A percentile compares a stretch with the other conserved stretches of the same genome.
Evolutionary conservation across 2,888 invertebrate species (phyloP).

Genomic region (Rhamnusium bicolor): DNA sequence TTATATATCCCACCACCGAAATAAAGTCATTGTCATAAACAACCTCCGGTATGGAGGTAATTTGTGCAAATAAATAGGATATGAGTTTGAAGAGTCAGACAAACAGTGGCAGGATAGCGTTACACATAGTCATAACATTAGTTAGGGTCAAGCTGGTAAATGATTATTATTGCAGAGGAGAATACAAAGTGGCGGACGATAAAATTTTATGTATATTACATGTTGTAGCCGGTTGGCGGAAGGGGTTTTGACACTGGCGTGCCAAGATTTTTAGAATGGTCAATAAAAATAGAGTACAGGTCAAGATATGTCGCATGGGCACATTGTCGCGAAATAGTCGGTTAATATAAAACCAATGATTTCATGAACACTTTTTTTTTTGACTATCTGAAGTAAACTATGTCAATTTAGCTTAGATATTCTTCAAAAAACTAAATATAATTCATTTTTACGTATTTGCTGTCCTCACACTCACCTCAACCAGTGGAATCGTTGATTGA

Average conservation of each 20-base stretch:
- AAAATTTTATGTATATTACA: conserved; percentile 70
- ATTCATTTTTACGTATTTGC: too few relatives aligned
- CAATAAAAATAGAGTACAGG: background rate
- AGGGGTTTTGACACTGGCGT: conserved; percentile 26
- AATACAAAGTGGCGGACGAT: conserved; percentile 68
- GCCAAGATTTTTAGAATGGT: conserved; percentile 6
- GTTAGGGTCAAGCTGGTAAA: conserved; percentile 65
- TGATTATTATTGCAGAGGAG: conserved; percentile 66
- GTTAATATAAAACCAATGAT: too few relatives aligned
- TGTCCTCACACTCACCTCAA: too few relatives aligned
- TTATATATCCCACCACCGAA: conserved; percentile 21
- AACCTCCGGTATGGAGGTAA: conserved; percentile 19
- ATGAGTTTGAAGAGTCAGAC: conserved; percentile 33
- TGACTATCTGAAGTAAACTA: too few relatives aligned
- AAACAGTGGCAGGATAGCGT: conserved; percentile 31
- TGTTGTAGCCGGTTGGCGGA: conserved; percentile 54
- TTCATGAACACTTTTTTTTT: too few relatives aligned
- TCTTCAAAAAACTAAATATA: too few relatives aligned
- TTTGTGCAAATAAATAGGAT: conserved; percentile 29
- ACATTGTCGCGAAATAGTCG: too few relatives aligned
- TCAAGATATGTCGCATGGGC: background rate
- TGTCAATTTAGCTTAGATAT: too few relatives aligned
- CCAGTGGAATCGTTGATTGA: too few relatives aligned
- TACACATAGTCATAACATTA: conserved; percentile 48
- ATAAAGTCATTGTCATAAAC: conserved; percentile 29